phyloP scores from a whole-genome alignment of 2,113 vertebrate genomes.

The Corythornis madagascariensis region DNA sequence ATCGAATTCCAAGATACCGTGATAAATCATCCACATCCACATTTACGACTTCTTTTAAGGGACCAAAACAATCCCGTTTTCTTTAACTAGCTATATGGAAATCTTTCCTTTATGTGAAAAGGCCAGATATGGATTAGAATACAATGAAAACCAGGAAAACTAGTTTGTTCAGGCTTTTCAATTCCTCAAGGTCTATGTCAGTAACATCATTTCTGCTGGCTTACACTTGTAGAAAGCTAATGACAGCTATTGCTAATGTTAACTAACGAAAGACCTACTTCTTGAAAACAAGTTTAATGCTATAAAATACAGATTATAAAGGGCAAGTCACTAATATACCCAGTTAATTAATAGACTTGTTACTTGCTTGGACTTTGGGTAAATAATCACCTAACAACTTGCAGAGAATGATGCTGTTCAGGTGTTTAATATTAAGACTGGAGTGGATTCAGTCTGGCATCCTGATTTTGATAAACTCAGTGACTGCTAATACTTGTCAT shows the following conservation, averaged over 20 bases:
- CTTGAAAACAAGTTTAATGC: neutral
- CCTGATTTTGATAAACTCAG: neutral
- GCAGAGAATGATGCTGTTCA: neutral
- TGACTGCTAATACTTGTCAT: neutral
- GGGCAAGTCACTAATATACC: neutral
- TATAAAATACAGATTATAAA: neutral
- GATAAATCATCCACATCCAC: neutral
- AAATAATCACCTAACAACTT: neutral
- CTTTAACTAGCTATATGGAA: neutral
- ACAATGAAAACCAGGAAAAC: neutral
- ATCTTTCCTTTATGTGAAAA: neutral
- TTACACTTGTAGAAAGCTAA: neutral
- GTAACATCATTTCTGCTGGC: neutral
- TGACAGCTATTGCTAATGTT: neutral
- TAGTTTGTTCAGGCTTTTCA: neutral
- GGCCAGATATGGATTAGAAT: neutral
- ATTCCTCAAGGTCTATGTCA: neutral
- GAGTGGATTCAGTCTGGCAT: neutral
- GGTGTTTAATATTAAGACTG: neutral
- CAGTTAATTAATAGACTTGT: neutral
- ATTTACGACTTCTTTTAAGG: neutral
- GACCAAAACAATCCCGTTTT: neutral
- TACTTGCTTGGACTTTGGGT: neutral
- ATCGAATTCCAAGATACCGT: rapidly evolving
- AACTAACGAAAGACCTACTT: neutral